phyloP scores from a whole-genome alignment of 2,888 invertebrate genomes.

The Myopa tessellatipennis region DNA sequence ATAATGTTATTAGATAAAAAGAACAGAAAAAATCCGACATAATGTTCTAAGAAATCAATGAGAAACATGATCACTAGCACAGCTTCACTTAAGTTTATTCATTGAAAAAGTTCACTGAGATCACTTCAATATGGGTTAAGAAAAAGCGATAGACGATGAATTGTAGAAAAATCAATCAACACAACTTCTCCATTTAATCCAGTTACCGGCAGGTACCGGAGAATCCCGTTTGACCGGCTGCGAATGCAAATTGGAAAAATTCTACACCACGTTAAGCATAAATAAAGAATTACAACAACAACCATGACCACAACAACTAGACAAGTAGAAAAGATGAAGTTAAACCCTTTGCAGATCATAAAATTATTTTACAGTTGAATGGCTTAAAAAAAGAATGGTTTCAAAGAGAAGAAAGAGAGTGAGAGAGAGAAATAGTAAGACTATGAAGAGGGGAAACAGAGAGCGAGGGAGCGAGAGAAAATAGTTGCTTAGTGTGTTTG shows the following conservation, averaged over 20 bases:
- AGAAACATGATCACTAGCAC: no score
- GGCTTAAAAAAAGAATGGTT: conserved; percentile 44
- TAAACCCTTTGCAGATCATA: conserved; percentile 34
- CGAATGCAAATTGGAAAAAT: conserved; percentile 10
- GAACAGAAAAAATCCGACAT: no score
- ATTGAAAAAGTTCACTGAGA: background rate
- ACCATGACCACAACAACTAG: conserved; percentile 20
- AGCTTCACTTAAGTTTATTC: background rate
- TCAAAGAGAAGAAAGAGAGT: background rate
- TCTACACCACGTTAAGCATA: background rate
- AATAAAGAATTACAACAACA: conserved; percentile 4
- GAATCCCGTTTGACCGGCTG: conserved; percentile 27
- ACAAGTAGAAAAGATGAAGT: conserved; percentile 32
- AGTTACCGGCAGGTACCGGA: background rate
- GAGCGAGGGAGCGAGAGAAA: background rate
- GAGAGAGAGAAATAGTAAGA: background rate
- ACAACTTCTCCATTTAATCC: conserved; percentile 1
- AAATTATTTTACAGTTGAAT: conserved; percentile 34
- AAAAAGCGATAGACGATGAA: background rate
- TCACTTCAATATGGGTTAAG: background rate
- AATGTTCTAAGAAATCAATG: no score
- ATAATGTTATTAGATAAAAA: no score
- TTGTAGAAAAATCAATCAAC: conserved; percentile 2
- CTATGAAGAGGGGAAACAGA: background rate
- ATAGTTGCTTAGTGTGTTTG: background rate